Percentiles rank a stretch among this genome's conserved stretches.
Conservation (phyloP, 2,888 invertebrate genomes). For the Anorthoa munda region DNA sequence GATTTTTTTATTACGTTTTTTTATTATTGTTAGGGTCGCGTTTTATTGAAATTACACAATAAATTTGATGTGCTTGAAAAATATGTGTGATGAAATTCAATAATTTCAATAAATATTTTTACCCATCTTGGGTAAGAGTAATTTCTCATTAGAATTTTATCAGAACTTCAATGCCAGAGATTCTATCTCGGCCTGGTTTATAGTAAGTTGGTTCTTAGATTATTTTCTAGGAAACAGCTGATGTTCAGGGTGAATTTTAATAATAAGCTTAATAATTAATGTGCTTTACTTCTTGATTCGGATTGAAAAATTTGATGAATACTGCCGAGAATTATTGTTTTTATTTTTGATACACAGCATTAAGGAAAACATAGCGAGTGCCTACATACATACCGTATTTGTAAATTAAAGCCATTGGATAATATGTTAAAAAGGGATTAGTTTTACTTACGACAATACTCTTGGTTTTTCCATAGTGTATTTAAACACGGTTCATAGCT, state of each 20-base stretch:
- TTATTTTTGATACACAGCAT: constrained; percentile 16
- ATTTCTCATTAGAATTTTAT: background rate
- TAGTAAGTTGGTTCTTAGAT: background rate
- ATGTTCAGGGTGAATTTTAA: background rate
- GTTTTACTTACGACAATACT: constrained; percentile 77
- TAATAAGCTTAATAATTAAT: background rate
- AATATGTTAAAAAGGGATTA: background rate
- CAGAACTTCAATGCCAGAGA: background rate
- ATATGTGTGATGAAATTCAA: background rate
- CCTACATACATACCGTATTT: background rate
- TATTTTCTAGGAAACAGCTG: background rate
- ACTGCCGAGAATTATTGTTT: background rate
- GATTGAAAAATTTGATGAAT: background rate
- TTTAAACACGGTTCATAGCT: constrained; percentile 27
- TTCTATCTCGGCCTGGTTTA: background rate
- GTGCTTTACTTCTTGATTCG: too few species aligned
- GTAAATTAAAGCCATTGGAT: background rate
- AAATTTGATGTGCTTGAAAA: background rate
- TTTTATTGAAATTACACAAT: too few species aligned
- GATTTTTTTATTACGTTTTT: too few species aligned
- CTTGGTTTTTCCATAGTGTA: constrained; percentile 69
- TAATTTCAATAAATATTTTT: too few species aligned
- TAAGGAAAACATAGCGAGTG: constrained; percentile 10
- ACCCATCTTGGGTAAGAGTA: background rate
- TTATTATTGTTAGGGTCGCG: too few species aligned